Conservation (phyloP, 2,113 vertebrate species). For the Electrona antarctica region DNA sequence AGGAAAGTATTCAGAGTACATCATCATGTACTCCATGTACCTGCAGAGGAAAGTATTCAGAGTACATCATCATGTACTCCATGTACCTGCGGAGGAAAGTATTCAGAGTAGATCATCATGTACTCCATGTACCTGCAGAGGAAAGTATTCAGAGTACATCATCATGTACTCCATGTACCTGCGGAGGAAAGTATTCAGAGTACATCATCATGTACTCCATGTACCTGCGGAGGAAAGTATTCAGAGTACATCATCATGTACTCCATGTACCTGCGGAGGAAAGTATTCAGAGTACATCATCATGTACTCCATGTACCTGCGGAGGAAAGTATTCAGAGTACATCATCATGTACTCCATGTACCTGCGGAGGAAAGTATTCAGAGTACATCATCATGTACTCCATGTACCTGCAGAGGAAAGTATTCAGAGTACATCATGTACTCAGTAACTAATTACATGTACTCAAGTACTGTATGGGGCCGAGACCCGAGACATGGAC, state of each 20-base stretch:
- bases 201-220: constrained; percentile 99
- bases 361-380: constrained; percentile 71
- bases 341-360: constrained; percentile 99
- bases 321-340: neutral
- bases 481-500: no score
- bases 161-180: constrained; percentile 99
- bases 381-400: constrained; percentile 99
- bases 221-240: constrained; percentile 76
- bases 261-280: constrained; percentile 87
- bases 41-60: constrained; percentile 64
- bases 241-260: constrained; percentile 98
- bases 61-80: constrained; percentile 99
- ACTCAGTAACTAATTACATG: no score
- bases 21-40: constrained; percentile 99
- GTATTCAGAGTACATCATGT: no score
- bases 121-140: constrained; percentile 92
- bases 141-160: constrained; percentile 79
- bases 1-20: constrained; percentile 64
- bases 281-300: constrained; percentile 87
- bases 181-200: constrained; percentile 11
- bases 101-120: no score
- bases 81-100: constrained; percentile 83
- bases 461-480: no score
- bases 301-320: constrained; percentile 96
- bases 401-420: constrained; percentile 85